These are phyloP conservation scores for Python bivittatus DNA, from an alignment of 2,113 vertebrate species.

Conservation along the genomic window DNA sequence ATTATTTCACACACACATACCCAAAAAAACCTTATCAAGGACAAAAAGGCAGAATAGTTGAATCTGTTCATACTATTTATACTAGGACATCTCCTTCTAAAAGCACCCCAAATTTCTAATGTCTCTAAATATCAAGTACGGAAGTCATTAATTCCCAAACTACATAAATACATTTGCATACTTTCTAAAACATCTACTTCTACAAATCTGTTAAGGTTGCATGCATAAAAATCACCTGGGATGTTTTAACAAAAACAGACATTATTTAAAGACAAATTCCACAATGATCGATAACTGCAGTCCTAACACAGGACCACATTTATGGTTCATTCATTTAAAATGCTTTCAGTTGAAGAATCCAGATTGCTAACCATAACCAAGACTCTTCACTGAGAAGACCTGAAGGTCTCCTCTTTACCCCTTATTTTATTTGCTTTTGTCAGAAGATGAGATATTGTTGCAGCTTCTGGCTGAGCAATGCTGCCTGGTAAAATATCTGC, in stretches of 20 bases:
- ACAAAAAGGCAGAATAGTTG: not conserved
- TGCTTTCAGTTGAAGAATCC: not conserved
- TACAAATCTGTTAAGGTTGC: conserved; percentile 44
- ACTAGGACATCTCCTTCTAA: not conserved
- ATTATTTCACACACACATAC: not conserved
- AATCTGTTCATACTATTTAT: not conserved
- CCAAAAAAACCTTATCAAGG: not conserved
- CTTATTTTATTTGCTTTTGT: conserved; percentile 28
- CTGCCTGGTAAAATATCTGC: conserved; percentile 59
- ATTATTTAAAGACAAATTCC: conserved; percentile 19
- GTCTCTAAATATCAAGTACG: conserved; percentile 13
- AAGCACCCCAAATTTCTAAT: not conserved
- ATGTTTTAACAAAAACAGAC: conserved; percentile 13
- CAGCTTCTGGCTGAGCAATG: conserved; percentile 50
- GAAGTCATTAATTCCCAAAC: conserved; percentile 28
- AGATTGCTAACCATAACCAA: conserved; percentile 17
- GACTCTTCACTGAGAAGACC: not conserved
- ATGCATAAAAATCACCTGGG: conserved; percentile 7
- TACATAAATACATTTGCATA: not conserved
- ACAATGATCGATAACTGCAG: conserved; percentile 30
- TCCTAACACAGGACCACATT: conserved; percentile 3
- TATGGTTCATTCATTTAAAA: conserved; percentile 13
- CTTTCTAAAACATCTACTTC: conserved; percentile 14
- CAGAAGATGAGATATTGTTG: conserved; percentile 8
- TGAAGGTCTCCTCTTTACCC: conserved; percentile 3